Conservation (phyloP, 1,140 invertebrate genomes). For the Adelges cooleyi region DNA sequence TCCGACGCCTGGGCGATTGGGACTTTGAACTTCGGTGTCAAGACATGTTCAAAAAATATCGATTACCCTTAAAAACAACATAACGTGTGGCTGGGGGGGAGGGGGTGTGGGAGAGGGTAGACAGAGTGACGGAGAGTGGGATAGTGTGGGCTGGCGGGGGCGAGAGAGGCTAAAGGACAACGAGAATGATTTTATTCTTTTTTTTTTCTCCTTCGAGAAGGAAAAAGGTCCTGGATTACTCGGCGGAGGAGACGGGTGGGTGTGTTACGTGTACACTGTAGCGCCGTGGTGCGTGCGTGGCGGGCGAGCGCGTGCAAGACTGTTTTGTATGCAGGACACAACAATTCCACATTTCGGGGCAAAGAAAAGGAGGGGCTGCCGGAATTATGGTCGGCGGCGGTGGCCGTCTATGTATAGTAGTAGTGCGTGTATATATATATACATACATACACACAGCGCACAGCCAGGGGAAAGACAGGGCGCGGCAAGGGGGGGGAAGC, state of each 20-base stretch:
- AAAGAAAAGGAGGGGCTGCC: constrained; percentile 22
- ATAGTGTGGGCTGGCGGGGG: neutral
- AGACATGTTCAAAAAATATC: constrained; percentile 23
- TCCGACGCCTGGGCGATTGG: too few species aligned
- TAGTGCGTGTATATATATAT: too few species aligned
- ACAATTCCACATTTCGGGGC: constrained; percentile 18
- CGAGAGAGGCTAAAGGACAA: constrained; percentile 1
- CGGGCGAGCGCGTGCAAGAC: constrained; percentile 26
- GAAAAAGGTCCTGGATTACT: constrained; percentile 26
- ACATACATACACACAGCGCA: neutral
- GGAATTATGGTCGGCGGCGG: constrained; percentile 22
- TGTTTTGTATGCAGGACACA: constrained; percentile 27
- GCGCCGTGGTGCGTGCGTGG: constrained; percentile 12
- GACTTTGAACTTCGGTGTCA: neutral
- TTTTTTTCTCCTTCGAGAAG: constrained; percentile 11
- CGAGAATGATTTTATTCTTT: constrained; percentile 12
- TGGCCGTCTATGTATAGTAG: neutral
- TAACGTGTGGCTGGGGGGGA: neutral
- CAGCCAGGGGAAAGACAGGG: neutral
- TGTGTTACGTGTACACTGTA: neutral
- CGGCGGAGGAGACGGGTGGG: neutral
- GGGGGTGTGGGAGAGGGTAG: neutral
- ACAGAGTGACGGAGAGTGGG: neutral
- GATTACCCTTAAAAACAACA: neutral
- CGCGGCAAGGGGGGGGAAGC: neutral